phyloP scores from a whole-genome alignment of 2,797 vertebrate genomes.

The Margarornis squamiger region DNA sequence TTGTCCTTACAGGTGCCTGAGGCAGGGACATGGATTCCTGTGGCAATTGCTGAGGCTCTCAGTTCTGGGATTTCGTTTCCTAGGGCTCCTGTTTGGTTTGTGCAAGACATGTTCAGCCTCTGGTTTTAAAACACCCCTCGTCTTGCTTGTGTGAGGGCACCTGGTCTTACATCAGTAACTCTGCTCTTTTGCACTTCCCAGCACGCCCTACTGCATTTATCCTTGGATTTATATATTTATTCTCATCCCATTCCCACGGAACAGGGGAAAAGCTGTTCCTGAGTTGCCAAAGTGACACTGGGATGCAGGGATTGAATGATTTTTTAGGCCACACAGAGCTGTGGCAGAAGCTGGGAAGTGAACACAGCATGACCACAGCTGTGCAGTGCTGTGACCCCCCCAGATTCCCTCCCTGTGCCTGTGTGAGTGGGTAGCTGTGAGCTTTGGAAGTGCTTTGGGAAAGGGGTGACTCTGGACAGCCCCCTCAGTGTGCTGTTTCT shows the following conservation, averaged over 20 bases:
- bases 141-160: background rate
- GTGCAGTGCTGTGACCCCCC: too few relatives aligned
- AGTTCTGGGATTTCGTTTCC: background rate
- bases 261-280: background rate
- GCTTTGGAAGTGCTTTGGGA: too few relatives aligned
- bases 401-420: too few relatives aligned
- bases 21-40: fast-evolving
- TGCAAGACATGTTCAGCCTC: background rate
- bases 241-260: fast-evolving
- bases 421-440: too few relatives aligned
- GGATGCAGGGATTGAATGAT: background rate
- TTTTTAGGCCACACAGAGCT: background rate
- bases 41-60: background rate
- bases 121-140: background rate
- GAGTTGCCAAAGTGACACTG: background rate
- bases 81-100: background rate
- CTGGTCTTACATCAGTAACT: background rate
- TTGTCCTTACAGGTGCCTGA: background rate
- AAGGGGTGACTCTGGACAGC: too few relatives aligned
- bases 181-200: background rate
- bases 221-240: background rate
- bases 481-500: too few relatives aligned
- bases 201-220: background rate
- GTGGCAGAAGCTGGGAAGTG: background rate
- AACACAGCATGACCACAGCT: too few relatives aligned